Percentiles rank a stretch among this genome's conserved stretches.
Conservation (phyloP, 2,797 vertebrate species). For the Pempheris klunzingeri region DNA sequence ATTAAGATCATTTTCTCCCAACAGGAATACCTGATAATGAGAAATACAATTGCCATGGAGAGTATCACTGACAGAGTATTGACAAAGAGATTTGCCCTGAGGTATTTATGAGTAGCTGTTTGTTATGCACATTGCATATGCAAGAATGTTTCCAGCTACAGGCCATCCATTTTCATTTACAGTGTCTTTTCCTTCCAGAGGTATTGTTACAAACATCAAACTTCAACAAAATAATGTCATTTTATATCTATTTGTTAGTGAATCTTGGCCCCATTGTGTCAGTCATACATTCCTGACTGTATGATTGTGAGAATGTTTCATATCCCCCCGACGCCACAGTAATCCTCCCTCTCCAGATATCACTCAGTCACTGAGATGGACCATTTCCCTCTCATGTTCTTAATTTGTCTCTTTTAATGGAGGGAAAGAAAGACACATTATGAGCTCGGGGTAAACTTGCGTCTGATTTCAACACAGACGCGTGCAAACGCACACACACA, state of each 20-base stretch:
- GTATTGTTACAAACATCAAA: constrained; percentile 55
- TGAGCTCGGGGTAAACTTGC: constrained; percentile 35
- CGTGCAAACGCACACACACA: not conserved
- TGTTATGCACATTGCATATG: constrained; percentile 56
- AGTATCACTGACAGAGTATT: constrained; percentile 66
- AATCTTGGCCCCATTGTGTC: constrained; percentile 64
- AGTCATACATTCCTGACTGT: constrained; percentile 57
- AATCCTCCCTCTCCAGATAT: constrained; percentile 71
- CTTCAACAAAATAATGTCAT: constrained; percentile 37
- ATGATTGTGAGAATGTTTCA: constrained; percentile 58
- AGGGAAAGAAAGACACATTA: constrained; percentile 43
- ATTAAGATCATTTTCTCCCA: constrained; percentile 78
- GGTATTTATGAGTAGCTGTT: constrained; percentile 51
- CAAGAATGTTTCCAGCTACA: constrained; percentile 36
- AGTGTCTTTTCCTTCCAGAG: constrained; percentile 34
- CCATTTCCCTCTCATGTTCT: constrained; percentile 60
- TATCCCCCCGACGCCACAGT: constrained; percentile 59
- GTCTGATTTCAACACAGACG: constrained; percentile 38
- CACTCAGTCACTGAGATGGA: constrained; percentile 60
- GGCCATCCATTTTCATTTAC: constrained; percentile 44
- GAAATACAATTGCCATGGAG: constrained; percentile 62
- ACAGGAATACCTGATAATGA: constrained; percentile 77
- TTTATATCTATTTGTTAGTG: constrained; percentile 55
- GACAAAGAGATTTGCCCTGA: constrained; percentile 67
- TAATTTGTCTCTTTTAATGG: constrained; percentile 61